Base-by-base conservation (phyloP, 2,888 invertebrate species). In the Aromia moschata region DNA sequence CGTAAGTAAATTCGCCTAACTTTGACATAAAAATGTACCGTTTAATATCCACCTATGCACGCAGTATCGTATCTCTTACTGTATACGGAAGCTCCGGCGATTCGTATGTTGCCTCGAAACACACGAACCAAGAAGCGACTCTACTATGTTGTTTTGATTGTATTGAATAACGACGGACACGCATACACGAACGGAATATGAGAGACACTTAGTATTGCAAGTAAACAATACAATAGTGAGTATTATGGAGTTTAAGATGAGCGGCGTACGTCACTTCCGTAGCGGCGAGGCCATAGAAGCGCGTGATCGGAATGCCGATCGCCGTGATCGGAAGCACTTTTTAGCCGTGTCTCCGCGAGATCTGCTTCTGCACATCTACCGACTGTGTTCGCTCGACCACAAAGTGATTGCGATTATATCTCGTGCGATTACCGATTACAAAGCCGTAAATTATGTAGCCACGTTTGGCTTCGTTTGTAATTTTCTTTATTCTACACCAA, bases 241-340 rank as follows among this genome's bases (percentile, higher is more conserved):
- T 64, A 55, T 47, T 41, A 51, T 47, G 47, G 41, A 44, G 46
- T 67, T 65, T 43, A 60, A 74, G 71, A 72, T 70, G 68, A 72
- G 63, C 57, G 71, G 63, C 57, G 67, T 60, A 67, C 73, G 76
- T 74, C 75, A 76, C 74, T 76, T 76, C 76, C 75, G 74, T 60
- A 72, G 72, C 76, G 74, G 71, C 75, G 72, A 77, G 74, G 75
- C 72, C 76, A 70, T 58, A 56, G 20, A 51, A 52, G 43, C 37
- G 57, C 69, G 65, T 68, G 67, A 49, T 49, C 41, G 17, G 68
- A 61, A 65, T 68, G 56, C 40, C 38, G 44, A 57, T 49, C 36
- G 30, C 44, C 44, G 53, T 65, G 64, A 69, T 70, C 70, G 69
- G 68, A 68, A 69, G 64, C 68, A 67, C 41, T 66, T 64, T 64